phyloP scores from a whole-genome alignment of 2,888 invertebrate species.

The Heliconius aoede region DNA sequence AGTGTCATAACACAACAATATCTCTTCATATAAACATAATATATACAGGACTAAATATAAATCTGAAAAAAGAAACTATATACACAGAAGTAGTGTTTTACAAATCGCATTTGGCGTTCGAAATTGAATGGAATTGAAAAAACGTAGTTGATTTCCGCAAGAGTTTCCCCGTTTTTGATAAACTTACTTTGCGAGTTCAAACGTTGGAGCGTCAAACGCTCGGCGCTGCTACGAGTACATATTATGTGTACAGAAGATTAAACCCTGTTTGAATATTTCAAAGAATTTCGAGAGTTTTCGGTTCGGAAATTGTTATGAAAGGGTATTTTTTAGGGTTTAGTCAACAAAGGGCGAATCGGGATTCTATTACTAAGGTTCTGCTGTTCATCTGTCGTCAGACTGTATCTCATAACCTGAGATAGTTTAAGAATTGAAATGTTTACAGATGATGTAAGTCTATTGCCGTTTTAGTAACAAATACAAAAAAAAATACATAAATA shows the following conservation, averaged over 20 bases:
- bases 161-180: conserved; percentile 17
- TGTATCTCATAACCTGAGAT: too few species aligned
- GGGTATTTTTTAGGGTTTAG: not conserved
- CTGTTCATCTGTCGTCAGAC: too few species aligned
- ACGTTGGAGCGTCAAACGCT: not conserved
- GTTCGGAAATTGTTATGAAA: not conserved
- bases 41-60: too few species aligned
- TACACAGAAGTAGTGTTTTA: not conserved
- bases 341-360: too few species aligned
- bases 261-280: not conserved
- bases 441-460: too few species aligned
- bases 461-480: too few species aligned
- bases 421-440: too few species aligned
- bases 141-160: conserved; percentile 10
- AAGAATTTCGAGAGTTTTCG: not conserved
- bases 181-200: not conserved
- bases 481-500: too few species aligned
- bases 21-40: too few species aligned
- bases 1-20: too few species aligned
- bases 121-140: conserved; percentile 26
- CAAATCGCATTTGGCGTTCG: conserved; percentile 8
- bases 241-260: not conserved
- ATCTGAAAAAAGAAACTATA: not conserved
- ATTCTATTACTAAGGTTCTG: too few species aligned
- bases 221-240: not conserved